phyloP scores from a whole-genome alignment of 2,113 vertebrate genomes.

The Telmatochromis brichardi region DNA sequence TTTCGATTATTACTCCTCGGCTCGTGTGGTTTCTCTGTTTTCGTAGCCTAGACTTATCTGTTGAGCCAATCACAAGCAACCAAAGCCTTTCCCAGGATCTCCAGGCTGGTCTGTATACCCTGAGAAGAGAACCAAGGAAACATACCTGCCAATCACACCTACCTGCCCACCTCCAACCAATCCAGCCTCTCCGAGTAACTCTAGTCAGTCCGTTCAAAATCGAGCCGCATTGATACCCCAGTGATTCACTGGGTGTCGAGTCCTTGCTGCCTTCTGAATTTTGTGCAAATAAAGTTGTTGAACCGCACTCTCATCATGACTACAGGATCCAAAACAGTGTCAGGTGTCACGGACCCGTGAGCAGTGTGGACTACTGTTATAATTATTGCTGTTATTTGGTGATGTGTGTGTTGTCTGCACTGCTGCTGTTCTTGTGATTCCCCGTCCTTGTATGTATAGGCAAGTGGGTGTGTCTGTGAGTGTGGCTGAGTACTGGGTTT shows the following conservation, averaged over 20 bases:
- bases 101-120: neutral
- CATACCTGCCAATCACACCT: neutral
- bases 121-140: neutral
- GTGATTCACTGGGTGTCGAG: neutral
- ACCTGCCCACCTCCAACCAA: neutral
- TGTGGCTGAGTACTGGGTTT: neutral
- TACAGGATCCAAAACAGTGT: neutral
- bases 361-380: neutral
- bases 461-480: neutral
- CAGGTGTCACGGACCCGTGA: neutral
- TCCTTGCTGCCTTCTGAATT: neutral
- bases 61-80: neutral
- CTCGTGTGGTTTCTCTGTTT: neutral
- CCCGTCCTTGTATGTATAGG: neutral
- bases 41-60: neutral
- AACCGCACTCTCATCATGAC: neutral
- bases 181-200: neutral
- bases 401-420: neutral
- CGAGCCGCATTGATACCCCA: neutral
- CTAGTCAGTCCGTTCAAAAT: neutral
- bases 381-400: neutral
- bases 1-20: neutral
- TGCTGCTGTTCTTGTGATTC: neutral
- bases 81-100: neutral
- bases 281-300: neutral